Base-by-base conservation (phyloP, 2,888 invertebrate genomes). In the Dryadula phaetusa region DNA sequence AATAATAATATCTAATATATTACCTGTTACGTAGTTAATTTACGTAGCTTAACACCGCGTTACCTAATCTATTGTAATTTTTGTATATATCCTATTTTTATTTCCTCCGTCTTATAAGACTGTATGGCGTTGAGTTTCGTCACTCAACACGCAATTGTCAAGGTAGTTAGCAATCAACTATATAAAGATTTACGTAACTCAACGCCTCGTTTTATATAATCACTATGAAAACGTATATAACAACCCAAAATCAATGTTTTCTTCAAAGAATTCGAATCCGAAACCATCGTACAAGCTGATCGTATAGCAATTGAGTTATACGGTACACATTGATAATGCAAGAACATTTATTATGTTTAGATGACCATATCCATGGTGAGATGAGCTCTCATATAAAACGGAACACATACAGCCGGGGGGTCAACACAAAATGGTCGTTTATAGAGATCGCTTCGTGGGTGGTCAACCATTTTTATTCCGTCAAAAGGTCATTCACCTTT, bases 401-500 rank as follows among this genome's bases (percentile, higher is more conserved):
- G 49, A 40, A 25, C 40, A 10, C 22, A 40, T 25, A 8, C 7
- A 10, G 16, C n/a, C 0, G 10, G 42, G 32, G 14, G 64, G 28
- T 42, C 69, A 52, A 40, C 14, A 18, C 44, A 60, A 56, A 66
- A n/a, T 66, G 66, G 70, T 22, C 44, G 32, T 16, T 53, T 37
- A 20, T 63, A 58, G 34, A 68, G 68, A 67, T 49, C 52, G 67
- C 88, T 72, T 77, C 86, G 88, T 91, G 91, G 91, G 91, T 90
- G 91, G 91, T 85, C 90, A 76, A 79, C 82, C 84, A 85, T 85
- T 83, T 86, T 86, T 85, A 82, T 85, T 79, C 81, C 85, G 90
- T 89, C 88, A 87, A 87, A 87, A 86, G 91, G 84, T 88, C 88
- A 80, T 84, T 85, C 81, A 87, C 86, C 88, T 72, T 72, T 76